Base-by-base conservation (phyloP, 2,888 invertebrate genomes). In the Xanthorhoe designata region DNA sequence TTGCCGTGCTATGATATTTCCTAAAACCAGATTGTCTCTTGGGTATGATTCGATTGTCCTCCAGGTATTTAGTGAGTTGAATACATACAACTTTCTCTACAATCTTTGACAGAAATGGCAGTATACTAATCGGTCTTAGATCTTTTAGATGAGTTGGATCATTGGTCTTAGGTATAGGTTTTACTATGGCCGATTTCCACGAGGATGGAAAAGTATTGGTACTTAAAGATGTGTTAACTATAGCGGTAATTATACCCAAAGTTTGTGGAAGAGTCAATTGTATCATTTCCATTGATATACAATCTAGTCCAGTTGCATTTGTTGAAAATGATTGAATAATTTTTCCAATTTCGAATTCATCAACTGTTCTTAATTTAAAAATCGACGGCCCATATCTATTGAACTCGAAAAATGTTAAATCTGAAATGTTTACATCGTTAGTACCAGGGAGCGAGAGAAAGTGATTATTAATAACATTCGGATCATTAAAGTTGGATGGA, bases 1-100 rank as follows among this genome's bases (percentile, higher is more conserved):
- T 71, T 2, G 63, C 45, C 1, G 72, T 75, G 9, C 70, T 55
- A 38, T 50, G 50, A 24, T 24, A 38, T 19, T 55, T 62, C 8
- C 61, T 19, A 29, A 74, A 73, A 0, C 73, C 75, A 0, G 72
- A 74, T n/a, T 75, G 74, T 4, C 24, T 24, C 24, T 0, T 61
- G 13, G 9, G 47, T 13, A 0, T 71, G 68, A 0, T 68, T 52
- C 19, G 71, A 56, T 7, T 24, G 24, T 0, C 6, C 19, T 73
- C 68, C 0, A 74, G 13, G 19, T 59, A 72, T 0, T 50, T 13
- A 0, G 45, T 42, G 0, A 63, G 15, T n/a, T 63, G 63, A 0
- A 17, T 13, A 10, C 42, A 58, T 9, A 63, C 53, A 10, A 32
- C 19, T 19, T 35, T 52, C 47, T 63, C 63, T 2, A 63, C 0